Percentiles rank a stretch among this genome's conserved stretches.
Conservation (phyloP, 2,888 invertebrate species). For the Hydrotaea diabolus region DNA sequence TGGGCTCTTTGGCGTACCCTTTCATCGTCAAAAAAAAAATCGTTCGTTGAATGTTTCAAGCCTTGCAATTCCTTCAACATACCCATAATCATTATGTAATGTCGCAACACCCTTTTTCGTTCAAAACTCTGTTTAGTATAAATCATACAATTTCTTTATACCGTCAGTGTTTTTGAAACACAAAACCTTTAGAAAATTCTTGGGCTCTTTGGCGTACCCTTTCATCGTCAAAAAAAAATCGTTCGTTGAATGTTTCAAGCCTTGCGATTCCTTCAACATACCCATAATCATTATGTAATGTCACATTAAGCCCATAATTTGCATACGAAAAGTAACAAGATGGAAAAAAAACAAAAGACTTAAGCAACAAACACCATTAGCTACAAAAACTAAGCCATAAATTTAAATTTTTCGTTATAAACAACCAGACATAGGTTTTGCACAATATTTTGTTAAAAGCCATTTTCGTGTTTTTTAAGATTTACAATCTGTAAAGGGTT, state of each 20-base stretch:
- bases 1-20: too few species aligned
- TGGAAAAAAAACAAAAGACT: constrained; percentile 48
- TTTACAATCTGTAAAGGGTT: constrained; percentile 63
- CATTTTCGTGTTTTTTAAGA: constrained; percentile 36
- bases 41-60: not conserved
- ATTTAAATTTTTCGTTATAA: constrained; percentile 4
- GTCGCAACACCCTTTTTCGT: too few species aligned
- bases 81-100: constrained; percentile 25
- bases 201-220: too few species aligned
- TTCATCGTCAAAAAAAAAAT: too few species aligned
- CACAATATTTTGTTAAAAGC: constrained; percentile 45
- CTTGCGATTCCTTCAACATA: not conserved
- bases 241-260: not conserved
- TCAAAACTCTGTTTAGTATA: too few species aligned
- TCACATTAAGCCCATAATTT: constrained; percentile 27
- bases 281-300: constrained; percentile 23
- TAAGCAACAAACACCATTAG: constrained; percentile 34
- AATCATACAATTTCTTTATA: too few species aligned
- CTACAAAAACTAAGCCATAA: not conserved
- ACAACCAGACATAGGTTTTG: constrained; percentile 23
- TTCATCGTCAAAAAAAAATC: too few species aligned
- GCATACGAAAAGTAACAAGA: not conserved
- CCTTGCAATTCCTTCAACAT: not conserved
- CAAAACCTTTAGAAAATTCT: too few species aligned
- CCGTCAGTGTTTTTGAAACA: too few species aligned